Conservation (phyloP, 1,140 invertebrate species). For the Drosophila quadrilineata region DNA sequence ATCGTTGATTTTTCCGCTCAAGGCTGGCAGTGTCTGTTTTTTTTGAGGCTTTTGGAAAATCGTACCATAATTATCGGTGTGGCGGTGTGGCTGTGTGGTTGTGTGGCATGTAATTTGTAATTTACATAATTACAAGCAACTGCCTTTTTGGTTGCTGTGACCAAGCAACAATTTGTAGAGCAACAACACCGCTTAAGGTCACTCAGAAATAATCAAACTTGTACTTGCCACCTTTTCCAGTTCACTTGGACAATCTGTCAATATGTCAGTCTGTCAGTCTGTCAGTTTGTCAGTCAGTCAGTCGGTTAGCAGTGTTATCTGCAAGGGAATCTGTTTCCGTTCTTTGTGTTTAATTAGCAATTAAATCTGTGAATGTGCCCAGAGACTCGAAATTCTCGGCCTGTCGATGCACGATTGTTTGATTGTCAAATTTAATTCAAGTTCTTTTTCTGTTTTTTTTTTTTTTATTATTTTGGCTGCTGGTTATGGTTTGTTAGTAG, state of each 20-base stretch:
- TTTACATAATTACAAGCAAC: constrained; percentile 71
- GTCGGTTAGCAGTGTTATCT: background rate
- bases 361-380: constrained; percentile 42
- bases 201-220: constrained; percentile 20
- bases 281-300: no score
- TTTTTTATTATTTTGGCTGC: background rate
- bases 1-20: constrained; percentile 40
- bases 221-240: no score
- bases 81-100: no score
- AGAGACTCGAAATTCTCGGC: background rate
- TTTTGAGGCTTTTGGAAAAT: constrained; percentile 66
- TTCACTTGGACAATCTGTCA: no score
- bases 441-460: constrained; percentile 4
- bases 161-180: constrained; percentile 34
- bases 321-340: constrained; percentile 50
- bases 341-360: constrained; percentile 28
- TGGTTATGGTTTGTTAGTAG: background rate
- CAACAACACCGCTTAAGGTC: constrained; percentile 69
- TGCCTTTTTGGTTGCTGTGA: constrained; percentile 34
- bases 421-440: constrained; percentile 28
- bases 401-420: constrained; percentile 25
- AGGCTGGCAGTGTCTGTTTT: constrained; percentile 52
- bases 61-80: constrained; percentile 70
- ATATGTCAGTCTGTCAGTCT: no score
- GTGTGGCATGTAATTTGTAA: constrained; percentile 74